A percentile compares a stretch with the other conserved stretches of the same genome.
Conservation (phyloP, 2,888 invertebrate species). For the Drosophila buzzatii region DNA sequence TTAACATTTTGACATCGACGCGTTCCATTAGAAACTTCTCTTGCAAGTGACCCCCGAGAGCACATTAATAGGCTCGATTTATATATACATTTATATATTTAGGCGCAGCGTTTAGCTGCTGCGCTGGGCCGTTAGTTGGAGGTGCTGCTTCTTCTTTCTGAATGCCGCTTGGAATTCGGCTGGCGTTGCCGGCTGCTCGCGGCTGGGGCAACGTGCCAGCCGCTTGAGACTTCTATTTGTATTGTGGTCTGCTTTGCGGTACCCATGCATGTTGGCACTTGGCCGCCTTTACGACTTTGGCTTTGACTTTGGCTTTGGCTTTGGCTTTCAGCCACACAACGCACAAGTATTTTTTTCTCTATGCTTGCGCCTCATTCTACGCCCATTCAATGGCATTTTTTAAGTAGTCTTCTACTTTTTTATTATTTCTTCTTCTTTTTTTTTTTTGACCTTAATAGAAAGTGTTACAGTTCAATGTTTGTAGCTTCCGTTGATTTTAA, state of each 20-base stretch:
- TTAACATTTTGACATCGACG: constrained; percentile 79
- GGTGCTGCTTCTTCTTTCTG: constrained; percentile 13
- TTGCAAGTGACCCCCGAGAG: constrained; percentile 39
- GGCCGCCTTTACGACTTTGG: constrained; percentile 66
- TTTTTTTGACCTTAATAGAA: constrained; percentile 73
- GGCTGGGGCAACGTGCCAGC: constrained; percentile 33
- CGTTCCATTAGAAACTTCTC: constrained; percentile 61
- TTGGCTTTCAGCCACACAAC: constrained; percentile 52
- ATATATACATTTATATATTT: constrained; percentile 18
- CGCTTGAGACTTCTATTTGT: constrained; percentile 42
- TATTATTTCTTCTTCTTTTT: constrained; percentile 45
- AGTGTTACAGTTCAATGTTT: constrained; percentile 82
- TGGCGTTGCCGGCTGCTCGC: constrained; percentile 22
- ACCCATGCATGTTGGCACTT: constrained; percentile 76
- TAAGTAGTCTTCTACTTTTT: constrained; percentile 40
- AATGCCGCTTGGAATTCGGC: constrained; percentile 50
- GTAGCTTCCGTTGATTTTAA: constrained; percentile 44
- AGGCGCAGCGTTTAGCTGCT: constrained; percentile 26
- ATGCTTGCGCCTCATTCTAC: constrained; percentile 53
- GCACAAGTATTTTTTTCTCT: constrained; percentile 54
- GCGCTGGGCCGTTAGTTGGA: constrained; percentile 25
- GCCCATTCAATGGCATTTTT: constrained; percentile 76
- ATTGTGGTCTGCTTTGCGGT: constrained; percentile 55
- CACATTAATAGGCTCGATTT: constrained; percentile 73
- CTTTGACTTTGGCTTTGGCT: constrained; percentile 34